These are phyloP conservation scores for Dendrocincla fuliginosa DNA, from an alignment of 2,797 vertebrate genomes.

Conservation along the genomic window DNA sequence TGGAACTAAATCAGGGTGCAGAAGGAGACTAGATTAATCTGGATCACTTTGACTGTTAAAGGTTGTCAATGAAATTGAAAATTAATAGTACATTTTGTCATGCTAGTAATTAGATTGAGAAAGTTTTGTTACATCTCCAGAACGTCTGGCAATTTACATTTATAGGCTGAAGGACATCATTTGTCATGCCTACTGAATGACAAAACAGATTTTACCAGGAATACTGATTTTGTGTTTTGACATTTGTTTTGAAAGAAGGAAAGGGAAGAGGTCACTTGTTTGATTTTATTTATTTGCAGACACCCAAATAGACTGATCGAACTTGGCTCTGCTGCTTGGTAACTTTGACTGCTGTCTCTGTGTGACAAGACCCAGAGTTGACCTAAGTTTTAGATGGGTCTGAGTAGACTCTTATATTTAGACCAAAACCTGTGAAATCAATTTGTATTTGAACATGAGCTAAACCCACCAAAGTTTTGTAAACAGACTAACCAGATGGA, in stretches of 20 bases:
- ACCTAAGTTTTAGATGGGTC: background rate
- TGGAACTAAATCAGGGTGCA: background rate
- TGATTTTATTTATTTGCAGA: background rate
- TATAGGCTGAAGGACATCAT: background rate
- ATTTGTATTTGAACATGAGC: background rate
- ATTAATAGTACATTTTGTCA: background rate
- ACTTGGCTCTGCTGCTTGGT: background rate
- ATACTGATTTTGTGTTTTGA: constrained; percentile 30
- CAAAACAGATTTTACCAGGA: constrained; percentile 4
- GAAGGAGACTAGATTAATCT: background rate
- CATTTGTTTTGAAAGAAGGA: background rate
- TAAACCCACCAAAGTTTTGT: background rate
- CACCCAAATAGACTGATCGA: background rate
- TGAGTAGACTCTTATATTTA: background rate
- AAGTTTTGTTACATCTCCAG: background rate
- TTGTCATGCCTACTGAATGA: background rate
- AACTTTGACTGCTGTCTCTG: background rate
- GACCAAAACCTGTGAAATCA: background rate
- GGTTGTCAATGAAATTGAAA: background rate
- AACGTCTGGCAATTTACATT: background rate
- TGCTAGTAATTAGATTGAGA: background rate
- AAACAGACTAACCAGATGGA: background rate
- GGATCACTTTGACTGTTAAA: background rate
- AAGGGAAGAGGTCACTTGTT: constrained; percentile 6
- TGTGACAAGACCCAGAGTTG: background rate